Conservation (phyloP, 1,140 invertebrate species). For the Dendroctonus valens region DNA sequence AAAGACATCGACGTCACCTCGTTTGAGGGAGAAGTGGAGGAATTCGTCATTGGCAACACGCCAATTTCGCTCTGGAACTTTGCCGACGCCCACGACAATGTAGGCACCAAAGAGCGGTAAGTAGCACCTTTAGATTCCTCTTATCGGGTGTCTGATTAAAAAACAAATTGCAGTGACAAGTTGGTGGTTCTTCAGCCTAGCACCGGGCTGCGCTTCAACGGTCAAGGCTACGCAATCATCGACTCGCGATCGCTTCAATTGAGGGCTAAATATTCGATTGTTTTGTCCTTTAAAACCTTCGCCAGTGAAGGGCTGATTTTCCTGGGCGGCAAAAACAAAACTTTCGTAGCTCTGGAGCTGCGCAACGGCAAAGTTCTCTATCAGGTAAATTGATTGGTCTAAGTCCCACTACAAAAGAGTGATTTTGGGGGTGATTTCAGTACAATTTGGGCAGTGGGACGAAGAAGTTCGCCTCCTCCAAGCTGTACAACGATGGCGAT, state of each 20-base stretch:
- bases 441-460: slow-evolving; percentile 67
- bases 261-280: slow-evolving; percentile 59
- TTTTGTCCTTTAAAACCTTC: slow-evolving; percentile 83
- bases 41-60: slow-evolving; percentile 82
- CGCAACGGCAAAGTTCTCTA: slow-evolving; percentile 72
- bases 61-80: slow-evolving; percentile 96
- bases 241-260: slow-evolving; percentile 59
- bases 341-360: slow-evolving; percentile 84
- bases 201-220: slow-evolving; percentile 82
- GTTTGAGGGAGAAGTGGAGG: slow-evolving; percentile 89
- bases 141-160: not conserved
- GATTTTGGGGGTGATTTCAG: slow-evolving; percentile 43
- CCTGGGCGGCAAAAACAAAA: slow-evolving; percentile 69
- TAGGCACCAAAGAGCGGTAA: slow-evolving; percentile 72
- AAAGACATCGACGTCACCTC: slow-evolving; percentile 65
- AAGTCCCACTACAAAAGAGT: slow-evolving; percentile 12
- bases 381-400: slow-evolving; percentile 51
- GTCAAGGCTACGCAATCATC: slow-evolving; percentile 77
- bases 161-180: slow-evolving; percentile 56
- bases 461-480: slow-evolving; percentile 48
- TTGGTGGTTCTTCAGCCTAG: slow-evolving; percentile 61
- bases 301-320: slow-evolving; percentile 85
- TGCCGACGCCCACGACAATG: slow-evolving; percentile 66
- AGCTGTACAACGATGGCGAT: slow-evolving; percentile 75
- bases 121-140: not conserved